These are phyloP conservation scores for Galbula dea DNA, from an alignment of 2,113 vertebrate species.

Conservation along the genomic window DNA sequence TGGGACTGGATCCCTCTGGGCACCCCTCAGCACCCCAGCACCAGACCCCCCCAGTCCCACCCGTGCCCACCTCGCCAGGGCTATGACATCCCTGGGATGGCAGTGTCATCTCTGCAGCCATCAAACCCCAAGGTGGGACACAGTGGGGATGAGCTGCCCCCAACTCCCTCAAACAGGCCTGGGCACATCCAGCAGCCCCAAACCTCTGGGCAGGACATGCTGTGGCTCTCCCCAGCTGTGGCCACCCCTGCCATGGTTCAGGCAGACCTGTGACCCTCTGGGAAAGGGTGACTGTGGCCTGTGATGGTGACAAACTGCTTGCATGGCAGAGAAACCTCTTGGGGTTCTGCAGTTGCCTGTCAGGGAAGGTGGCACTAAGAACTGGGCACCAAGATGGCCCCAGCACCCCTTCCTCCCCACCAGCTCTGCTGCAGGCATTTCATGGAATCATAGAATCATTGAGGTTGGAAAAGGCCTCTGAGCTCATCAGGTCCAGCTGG, in stretches of 20 bases:
- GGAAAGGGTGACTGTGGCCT: background rate
- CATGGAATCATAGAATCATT: too few relatives aligned
- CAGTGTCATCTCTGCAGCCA: background rate
- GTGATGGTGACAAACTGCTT: background rate
- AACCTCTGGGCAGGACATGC: fast-evolving
- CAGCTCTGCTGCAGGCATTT: background rate
- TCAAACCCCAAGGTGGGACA: background rate
- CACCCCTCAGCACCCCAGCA: background rate
- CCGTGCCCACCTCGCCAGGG: fast-evolving
- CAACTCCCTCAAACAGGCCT: background rate
- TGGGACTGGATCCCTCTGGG: background rate
- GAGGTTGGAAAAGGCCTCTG: too few relatives aligned
- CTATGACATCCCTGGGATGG: fast-evolving
- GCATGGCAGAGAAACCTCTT: fast-evolving
- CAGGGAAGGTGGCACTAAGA: too few relatives aligned
- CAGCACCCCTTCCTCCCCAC: fast-evolving
- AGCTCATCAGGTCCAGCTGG: too few relatives aligned
- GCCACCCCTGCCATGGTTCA: fast-evolving
- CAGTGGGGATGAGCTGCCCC: background rate
- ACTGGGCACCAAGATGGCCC: background rate
- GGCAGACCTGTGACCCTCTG: fast-evolving
- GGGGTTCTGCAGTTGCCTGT: background rate
- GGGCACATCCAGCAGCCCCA: background rate
- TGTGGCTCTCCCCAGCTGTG: fast-evolving
- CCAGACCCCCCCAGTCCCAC: background rate